Percentiles rank a stretch among this genome's conserved stretches.
phyloP scores from a whole-genome alignment of 2,888 invertebrate species.

The Cheilosia variabilis region DNA sequence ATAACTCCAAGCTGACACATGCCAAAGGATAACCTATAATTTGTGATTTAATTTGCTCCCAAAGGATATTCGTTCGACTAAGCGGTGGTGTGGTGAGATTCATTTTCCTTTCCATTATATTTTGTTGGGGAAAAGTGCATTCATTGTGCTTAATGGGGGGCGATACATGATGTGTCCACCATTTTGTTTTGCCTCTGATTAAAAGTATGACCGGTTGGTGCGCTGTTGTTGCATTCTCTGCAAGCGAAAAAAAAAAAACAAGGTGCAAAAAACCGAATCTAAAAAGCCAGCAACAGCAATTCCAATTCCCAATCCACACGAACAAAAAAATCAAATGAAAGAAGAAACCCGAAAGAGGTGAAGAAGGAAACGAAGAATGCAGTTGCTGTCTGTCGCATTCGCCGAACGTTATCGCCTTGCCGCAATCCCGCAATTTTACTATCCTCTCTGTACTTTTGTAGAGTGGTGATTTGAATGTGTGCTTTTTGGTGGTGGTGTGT shows the following conservation, averaged over 20 bases:
- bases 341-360: conserved; percentile 8
- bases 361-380: conserved; percentile 58
- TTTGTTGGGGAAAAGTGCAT: conserved; percentile 22
- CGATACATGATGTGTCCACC: conserved; percentile 78
- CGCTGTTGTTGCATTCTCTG: conserved; percentile 76
- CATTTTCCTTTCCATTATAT: background rate
- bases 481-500: conserved; percentile 45
- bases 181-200: conserved; percentile 79
- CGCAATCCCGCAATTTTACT: background rate
- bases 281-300: conserved; percentile 30
- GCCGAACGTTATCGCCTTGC: conserved; percentile 37
- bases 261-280: background rate
- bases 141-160: conserved; percentile 35
- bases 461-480: conserved; percentile 29
- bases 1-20: background rate
- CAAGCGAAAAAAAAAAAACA: conserved; percentile 13
- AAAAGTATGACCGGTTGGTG: conserved; percentile 71
- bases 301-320: background rate
- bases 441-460: conserved; percentile 11
- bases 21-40: conserved; percentile 17
- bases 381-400: conserved; percentile 61
- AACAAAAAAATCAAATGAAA: background rate
- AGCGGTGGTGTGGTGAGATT: conserved; percentile 49
- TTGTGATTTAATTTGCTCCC: conserved; percentile 15
- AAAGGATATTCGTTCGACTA: background rate